phyloP scores from a whole-genome alignment of 2,797 vertebrate species.

The Argentina silus region DNA sequence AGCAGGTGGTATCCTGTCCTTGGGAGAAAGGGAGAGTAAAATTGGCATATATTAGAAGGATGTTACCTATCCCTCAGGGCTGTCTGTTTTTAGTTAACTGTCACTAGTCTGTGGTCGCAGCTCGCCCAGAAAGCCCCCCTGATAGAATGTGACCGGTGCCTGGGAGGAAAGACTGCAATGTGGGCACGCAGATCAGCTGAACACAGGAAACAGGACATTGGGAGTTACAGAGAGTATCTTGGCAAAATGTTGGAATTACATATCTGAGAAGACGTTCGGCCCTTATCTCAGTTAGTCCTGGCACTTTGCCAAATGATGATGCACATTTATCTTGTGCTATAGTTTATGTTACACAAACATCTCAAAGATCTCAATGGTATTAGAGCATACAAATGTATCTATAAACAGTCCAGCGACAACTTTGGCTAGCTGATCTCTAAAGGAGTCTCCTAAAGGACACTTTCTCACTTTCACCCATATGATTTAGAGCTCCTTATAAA shows the following conservation, averaged over 20 bases:
- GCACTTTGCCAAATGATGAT: background rate
- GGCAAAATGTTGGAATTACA: background rate
- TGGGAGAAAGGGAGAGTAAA: slow-evolving; percentile 63
- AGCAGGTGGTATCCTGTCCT: slow-evolving; percentile 78
- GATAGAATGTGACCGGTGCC: slow-evolving; percentile 46
- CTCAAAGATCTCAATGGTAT: no score
- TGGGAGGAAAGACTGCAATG: background rate
- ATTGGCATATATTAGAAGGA: slow-evolving; percentile 77
- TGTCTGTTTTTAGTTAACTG: slow-evolving; percentile 72
- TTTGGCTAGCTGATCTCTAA: background rate
- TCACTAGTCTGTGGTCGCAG: slow-evolving; percentile 62
- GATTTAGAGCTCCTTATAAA: background rate
- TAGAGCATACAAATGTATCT: no score
- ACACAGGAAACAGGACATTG: background rate
- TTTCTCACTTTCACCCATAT: background rate
- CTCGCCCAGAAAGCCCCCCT: slow-evolving; percentile 39
- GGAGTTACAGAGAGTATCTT: background rate
- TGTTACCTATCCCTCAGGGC: slow-evolving; percentile 58
- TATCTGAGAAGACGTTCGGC: background rate
- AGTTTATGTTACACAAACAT: no score
- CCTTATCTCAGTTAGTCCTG: no score
- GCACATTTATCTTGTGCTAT: background rate
- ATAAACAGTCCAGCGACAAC: background rate
- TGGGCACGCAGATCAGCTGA: slow-evolving; percentile 1
- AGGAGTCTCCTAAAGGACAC: background rate